Conservation (phyloP, 2,113 vertebrate genomes). For the Cavia aperea region DNA sequence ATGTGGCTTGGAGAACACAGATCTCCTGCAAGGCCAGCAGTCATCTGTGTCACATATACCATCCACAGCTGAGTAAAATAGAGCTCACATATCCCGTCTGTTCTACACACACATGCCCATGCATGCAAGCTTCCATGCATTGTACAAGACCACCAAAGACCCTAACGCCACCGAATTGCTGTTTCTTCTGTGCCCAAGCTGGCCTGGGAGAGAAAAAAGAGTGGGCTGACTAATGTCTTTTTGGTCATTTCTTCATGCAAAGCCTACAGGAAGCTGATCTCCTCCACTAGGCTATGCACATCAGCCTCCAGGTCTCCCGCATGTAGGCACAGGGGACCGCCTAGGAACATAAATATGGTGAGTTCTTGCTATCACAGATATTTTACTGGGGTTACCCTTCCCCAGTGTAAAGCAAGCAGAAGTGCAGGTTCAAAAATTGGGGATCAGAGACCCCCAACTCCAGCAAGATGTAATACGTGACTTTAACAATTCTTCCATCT, state of each 20-base stretch:
- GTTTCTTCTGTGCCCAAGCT: background rate
- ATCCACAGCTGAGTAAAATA: background rate
- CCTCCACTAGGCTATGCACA: background rate
- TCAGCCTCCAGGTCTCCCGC: background rate
- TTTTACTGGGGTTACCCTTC: background rate
- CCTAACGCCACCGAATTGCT: background rate
- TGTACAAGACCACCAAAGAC: background rate
- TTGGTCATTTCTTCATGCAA: background rate
- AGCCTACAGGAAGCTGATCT: no score
- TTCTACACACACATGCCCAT: background rate
- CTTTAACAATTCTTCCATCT: background rate
- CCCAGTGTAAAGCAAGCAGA: background rate
- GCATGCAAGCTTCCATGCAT: background rate
- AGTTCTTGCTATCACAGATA: background rate
- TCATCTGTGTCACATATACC: background rate
- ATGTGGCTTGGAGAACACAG: constrained; percentile 77
- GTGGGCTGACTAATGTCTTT: background rate
- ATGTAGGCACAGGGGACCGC: background rate
- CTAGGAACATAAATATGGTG: background rate
- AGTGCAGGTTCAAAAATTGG: background rate
- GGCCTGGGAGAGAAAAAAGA: background rate
- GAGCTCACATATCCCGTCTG: background rate
- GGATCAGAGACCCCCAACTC: background rate
- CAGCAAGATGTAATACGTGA: background rate
- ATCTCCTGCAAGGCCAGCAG: constrained; percentile 72